Base-by-base conservation (phyloP, 2,797 vertebrate species). In the Cirrhinus molitorella region DNA sequence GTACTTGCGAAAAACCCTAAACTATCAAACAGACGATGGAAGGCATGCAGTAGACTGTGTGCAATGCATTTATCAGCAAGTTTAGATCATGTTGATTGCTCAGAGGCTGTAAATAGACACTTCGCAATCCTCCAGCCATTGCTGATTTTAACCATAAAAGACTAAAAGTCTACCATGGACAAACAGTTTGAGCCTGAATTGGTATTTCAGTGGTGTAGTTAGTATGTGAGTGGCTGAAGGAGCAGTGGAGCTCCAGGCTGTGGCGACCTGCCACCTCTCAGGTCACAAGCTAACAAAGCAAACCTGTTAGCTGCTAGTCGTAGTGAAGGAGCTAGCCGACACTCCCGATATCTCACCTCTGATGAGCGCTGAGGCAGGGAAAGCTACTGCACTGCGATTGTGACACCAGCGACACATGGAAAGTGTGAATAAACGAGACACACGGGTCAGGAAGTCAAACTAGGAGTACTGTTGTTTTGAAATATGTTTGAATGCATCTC, bases 361-460 rank as follows among this genome's bases (percentile, higher is more conserved):
- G 70, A 79, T 80, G 76, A 76, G 51, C 43, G 0, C 43, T 25
- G 49, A 17, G 23, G 74, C 57, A 75, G 70, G 40, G 82, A 57
- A 31, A 74, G 34, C 45, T 66, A 17, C 59, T 31, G 85, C 81
- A 67, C 79, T 55, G 8, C 4, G 7, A 28, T 13, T 78, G 68
- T 91, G 91, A 91, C 85, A 91, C 87, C 89, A 80, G 67, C 73
- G 81, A 86, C 66, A 85, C 57, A 2, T 85, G 77, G 83, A 63
- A 74, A 8, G 55, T 76, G 73, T 51, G 17, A n/a, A 3, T 3
- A 14, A 31, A 78, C 23, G 6, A 84, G 51, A 71, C 12, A 25
- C n/a, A 66, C 70, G 49, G 73, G 49, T 77, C 75, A 70, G 9
- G 1, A 40, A 67, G 73, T 19, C 73, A 43, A 23, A 76, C n/a